Percentiles rank a stretch among this genome's conserved stretches.
phyloP scores from a whole-genome alignment of 2,113 vertebrate genomes.

The Haplochromis vanheusdeni region DNA sequence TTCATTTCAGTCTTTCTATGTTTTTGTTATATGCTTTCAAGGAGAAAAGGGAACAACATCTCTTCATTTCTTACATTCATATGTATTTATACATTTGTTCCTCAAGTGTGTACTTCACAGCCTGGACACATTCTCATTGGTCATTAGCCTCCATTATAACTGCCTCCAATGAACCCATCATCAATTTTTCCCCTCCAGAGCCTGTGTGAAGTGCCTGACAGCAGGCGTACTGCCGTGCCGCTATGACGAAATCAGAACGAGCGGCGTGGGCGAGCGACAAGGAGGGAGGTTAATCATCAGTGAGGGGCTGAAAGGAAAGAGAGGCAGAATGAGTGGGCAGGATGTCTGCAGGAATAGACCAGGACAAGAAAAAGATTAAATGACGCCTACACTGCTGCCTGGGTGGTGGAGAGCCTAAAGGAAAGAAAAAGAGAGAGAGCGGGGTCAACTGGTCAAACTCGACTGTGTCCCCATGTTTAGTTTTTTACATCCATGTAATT shows the following conservation, averaged over 20 bases:
- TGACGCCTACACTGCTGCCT: constrained; percentile 36
- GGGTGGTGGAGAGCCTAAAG: background rate
- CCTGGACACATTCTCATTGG: background rate
- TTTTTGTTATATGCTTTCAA: background rate
- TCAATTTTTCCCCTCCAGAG: constrained; percentile 14
- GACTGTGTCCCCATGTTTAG: background rate
- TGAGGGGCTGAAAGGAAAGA: constrained; percentile 35
- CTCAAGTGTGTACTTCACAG: background rate
- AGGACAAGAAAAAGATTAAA: constrained; percentile 52
- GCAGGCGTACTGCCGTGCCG: background rate
- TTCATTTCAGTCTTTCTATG: background rate
- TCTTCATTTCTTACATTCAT: background rate
- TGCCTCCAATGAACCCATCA: constrained; percentile 5
- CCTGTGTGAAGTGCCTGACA: constrained; percentile 32
- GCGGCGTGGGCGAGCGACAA: constrained; percentile 54
- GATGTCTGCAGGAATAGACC: constrained; percentile 37
- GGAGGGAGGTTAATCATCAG: constrained; percentile 58
- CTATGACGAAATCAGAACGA: constrained; percentile 17
- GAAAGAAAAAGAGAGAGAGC: background rate
- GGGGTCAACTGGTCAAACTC: background rate
- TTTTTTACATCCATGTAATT: background rate
- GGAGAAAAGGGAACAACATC: background rate
- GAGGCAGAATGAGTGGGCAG: constrained; percentile 46
- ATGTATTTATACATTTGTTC: background rate
- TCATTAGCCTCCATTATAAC: background rate